These are phyloP conservation scores for Drosophila truncata DNA, from an alignment of 1,140 invertebrate species.

Conservation along the genomic window DNA sequence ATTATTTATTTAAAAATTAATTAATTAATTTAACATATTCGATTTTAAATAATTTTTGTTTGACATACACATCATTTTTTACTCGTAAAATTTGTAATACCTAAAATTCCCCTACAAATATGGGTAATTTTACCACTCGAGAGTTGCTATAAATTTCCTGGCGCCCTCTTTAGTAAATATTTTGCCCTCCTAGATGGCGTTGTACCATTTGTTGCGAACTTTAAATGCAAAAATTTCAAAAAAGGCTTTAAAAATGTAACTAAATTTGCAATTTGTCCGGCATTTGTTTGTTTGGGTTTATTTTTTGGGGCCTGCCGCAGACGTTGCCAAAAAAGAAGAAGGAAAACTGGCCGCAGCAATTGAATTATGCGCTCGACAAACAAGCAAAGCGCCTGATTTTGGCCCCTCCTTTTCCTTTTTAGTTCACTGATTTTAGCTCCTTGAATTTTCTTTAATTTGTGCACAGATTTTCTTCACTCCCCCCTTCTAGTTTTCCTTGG, in stretches of 20 bases:
- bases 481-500: neutral
- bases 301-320: conserved; percentile 1
- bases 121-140: neutral
- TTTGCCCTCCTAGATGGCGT: neutral
- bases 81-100: neutral
- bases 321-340: conserved; percentile 20
- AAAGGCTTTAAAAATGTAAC: conserved; percentile 11
- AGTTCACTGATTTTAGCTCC: conserved; percentile 9
- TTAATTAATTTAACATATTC: neutral
- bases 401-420: neutral
- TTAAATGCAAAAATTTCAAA: neutral
- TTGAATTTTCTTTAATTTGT: conserved; percentile 7
- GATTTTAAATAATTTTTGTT: too few species aligned
- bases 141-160: neutral
- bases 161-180: neutral
- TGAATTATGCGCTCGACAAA: conserved; percentile 66
- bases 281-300: conserved; percentile 3
- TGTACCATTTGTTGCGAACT: neutral
- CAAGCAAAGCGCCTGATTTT: conserved; percentile 28
- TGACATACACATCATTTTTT: too few species aligned
- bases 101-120: neutral
- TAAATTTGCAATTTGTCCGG: neutral
- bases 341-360: conserved; percentile 46
- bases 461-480: neutral
- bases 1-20: too few species aligned